A percentile compares a stretch with the other conserved stretches of the same genome.
Conservation (phyloP, 2,113 vertebrate genomes). For the Nothobranchius furzeri region DNA sequence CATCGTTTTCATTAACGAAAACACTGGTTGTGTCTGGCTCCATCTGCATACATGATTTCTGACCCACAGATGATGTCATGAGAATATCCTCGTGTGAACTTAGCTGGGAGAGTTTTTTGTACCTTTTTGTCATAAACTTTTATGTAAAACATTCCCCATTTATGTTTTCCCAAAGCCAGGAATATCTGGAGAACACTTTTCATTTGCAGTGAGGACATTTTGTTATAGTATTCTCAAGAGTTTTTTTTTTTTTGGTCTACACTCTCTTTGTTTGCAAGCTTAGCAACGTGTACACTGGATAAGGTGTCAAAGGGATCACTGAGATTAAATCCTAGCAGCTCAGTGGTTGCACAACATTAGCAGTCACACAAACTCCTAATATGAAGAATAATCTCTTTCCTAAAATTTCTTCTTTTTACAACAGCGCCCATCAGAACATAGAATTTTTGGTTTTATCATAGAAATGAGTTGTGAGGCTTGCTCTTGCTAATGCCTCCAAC, state of each 20-base stretch:
- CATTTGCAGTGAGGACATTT: conserved; percentile 31
- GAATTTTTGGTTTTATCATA: background rate
- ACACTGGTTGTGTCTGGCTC: no score
- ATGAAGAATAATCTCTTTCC: no score
- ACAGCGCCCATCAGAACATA: background rate
- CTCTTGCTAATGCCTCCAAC: background rate
- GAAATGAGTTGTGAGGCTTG: no score
- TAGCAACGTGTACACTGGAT: conserved; percentile 67
- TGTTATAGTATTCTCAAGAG: conserved; percentile 35
- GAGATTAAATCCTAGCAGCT: conserved; percentile 56
- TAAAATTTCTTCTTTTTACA: background rate
- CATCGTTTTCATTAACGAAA: no score
- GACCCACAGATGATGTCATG: background rate
- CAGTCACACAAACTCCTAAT: background rate
- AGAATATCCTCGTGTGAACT: background rate
- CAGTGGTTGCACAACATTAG: conserved; percentile 32
- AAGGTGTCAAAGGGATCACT: conserved; percentile 58
- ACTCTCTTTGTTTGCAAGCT: conserved; percentile 63
- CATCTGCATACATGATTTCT: no score
- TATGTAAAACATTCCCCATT: conserved; percentile 27
- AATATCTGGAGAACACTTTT: conserved; percentile 57
- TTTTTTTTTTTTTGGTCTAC: conserved; percentile 57
- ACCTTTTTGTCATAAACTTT: background rate
- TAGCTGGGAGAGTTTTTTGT: background rate
- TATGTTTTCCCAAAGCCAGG: conserved; percentile 21